Evolutionary conservation across 2,797 vertebrate species (phyloP).

Genomic region (Falco biarmicus): DNA sequence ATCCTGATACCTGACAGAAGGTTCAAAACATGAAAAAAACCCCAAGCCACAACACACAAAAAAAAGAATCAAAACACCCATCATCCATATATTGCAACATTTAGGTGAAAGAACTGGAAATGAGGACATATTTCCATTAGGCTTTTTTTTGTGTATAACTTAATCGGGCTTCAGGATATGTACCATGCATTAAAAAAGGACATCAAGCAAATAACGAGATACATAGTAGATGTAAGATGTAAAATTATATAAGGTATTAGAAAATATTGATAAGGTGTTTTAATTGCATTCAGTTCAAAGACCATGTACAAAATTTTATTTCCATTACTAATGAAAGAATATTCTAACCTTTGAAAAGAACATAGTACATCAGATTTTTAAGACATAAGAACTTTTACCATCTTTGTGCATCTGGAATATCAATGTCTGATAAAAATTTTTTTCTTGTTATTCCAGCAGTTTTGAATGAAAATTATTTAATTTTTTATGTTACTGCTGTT

Average conservation of each 20-base stretch:
- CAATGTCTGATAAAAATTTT: neutral
- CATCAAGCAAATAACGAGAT: neutral
- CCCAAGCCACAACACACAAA: neutral
- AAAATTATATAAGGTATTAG: neutral
- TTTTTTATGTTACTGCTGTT: neutral
- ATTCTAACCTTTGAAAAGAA: neutral
- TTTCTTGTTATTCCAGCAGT: neutral
- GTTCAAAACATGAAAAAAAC: neutral
- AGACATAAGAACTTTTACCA: neutral
- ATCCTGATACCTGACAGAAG: neutral
- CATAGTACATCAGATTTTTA: neutral
- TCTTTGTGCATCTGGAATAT: neutral
- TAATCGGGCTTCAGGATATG: neutral
- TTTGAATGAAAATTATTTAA: neutral
- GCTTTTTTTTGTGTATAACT: neutral
- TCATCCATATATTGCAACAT: neutral
- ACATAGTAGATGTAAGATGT: neutral
- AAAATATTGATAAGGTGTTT: neutral
- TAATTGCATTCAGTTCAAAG: neutral
- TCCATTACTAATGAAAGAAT: neutral
- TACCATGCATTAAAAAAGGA: neutral
- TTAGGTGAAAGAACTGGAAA: neutral
- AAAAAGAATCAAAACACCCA: neutral
- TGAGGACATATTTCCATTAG: neutral
- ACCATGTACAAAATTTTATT: neutral